Percentiles rank a stretch among this genome's conserved stretches.
Evolutionary conservation across 2,888 invertebrate species (phyloP).

Genomic region (Andrena trimmerana): DNA sequence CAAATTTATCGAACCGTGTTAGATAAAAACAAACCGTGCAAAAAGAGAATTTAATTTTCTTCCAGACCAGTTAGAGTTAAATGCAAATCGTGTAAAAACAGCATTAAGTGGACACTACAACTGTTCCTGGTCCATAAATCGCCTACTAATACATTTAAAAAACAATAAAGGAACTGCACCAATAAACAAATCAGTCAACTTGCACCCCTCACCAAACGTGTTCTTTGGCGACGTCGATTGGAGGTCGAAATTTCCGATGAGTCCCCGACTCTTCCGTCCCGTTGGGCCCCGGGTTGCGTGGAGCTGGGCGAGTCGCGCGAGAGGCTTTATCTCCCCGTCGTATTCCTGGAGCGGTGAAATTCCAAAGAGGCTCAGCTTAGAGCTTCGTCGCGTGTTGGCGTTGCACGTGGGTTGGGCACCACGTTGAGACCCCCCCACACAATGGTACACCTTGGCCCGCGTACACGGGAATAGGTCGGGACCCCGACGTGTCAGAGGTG

Average conservation of each 20-base stretch:
- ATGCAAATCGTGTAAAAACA: too few relatives aligned
- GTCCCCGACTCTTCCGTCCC: conserved; percentile 38
- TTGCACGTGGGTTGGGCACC: conserved; percentile 77
- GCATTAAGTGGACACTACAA: too few relatives aligned
- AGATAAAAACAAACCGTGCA: too few relatives aligned
- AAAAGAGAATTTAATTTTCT: too few relatives aligned
- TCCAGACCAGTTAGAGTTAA: too few relatives aligned
- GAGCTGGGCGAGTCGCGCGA: conserved; percentile 26
- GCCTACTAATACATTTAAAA: too few relatives aligned
- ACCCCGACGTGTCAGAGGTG: conserved; percentile 83
- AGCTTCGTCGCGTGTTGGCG: conserved; percentile 78
- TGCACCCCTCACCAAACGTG: neutral
- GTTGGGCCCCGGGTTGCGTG: conserved; percentile 39
- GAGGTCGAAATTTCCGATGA: conserved; percentile 5
- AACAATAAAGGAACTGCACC: too few relatives aligned
- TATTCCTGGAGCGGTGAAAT: conserved; percentile 79
- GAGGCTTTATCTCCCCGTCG: conserved; percentile 43
- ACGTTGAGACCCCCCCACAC: conserved; percentile 65
- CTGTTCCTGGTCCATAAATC: too few relatives aligned
- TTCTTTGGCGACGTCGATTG: conserved; percentile 12
- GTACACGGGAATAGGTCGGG: conserved; percentile 78
- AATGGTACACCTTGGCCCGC: conserved; percentile 66
- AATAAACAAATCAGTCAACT: neutral
- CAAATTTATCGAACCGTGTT: too few relatives aligned
- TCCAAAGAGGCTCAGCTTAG: conserved; percentile 71